Base-by-base conservation (phyloP, 2,888 invertebrate species). In the Chrysolina americana region DNA sequence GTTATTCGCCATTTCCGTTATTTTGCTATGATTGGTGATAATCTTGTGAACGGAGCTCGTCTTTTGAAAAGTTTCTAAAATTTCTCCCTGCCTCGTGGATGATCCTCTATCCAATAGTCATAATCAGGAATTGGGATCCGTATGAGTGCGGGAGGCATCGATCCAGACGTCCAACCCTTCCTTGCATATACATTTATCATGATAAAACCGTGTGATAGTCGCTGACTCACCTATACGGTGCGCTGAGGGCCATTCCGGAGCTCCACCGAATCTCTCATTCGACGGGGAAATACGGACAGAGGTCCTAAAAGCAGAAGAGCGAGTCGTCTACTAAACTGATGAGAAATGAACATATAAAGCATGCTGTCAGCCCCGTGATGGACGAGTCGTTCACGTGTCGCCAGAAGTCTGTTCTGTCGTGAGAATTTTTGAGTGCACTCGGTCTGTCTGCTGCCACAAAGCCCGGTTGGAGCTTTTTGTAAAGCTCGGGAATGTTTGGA, bases 321-420 rank as follows among this genome's bases (percentile, higher is more conserved):
- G 81, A 83, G 77, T 82, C 83, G 82, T 83, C 83, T 80, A 85
- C 86, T 87, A 87, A 87, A 88, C 86, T 88, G 87, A 86, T 88
- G 87, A 87, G 87, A 87, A 88, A 88, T 88, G 87, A 87, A 86
- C 87, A 86, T 87, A 88, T 88, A 88, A 87, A 88, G 84, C 86
- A 86, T 86, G 83, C 86, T 84, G 86, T 85, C 86, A 84, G 85
- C 59, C 74, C 65, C 69, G 85, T 85, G 84, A 85, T 86, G 85
- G 84, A 85, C 50, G 83, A 84, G 82, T 81, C 80, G 82, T 81
- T 82, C 81, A 83, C 79, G 83, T 84, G 83, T 82, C 83, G 83
- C 82, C 83, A 81, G 81, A 76, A 81, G 82, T 80, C 77, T 76
- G 81, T 81, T 80, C 79, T 79, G 78, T 79, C 81, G 80, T 77